Evolutionary conservation across 2,113 vertebrate genomes (phyloP), one percentile per base, ranked within the genome.

Genomic region (Garra rufa): DNA sequence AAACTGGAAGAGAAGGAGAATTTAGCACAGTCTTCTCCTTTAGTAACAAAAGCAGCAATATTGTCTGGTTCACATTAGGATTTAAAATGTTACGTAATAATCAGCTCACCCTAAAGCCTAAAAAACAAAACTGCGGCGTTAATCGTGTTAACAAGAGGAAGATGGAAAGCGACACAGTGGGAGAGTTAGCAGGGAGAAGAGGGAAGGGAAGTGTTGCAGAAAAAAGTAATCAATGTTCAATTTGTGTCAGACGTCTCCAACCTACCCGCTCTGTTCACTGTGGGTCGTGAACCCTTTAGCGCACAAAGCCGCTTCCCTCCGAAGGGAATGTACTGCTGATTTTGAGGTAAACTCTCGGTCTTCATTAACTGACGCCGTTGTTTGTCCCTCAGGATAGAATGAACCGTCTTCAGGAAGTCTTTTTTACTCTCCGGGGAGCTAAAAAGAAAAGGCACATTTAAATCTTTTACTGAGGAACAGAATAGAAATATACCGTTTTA

Each of bases 301-400:
- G 97, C 97, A 87, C 95, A 96, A 38, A 99, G 93, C 76, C 98
- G 95, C 89, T 98, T 98, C 24, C 98, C 98, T 90, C 98, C 97
- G 75, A 99, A 99, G 30, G 98, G 98, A 79, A 98, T 95, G 75
- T 99, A 99, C 90, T 98, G 97, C 94, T 97, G 97, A 89, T 95
- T 96, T 6, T 92, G 95, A 21, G 97, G 97, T 83, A 99, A 93
- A 83, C 96, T 97, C 83, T 99, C 97, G 0, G 97, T 98, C 93
- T 99, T 97, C 10, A 99, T 95, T n/a, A 99, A 95, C 89, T 98
- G 97, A 1, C 98, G 93, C 30, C 98, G 93, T 89, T 98, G 98
- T 88, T 99, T 99, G 76, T 99, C 97, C 14, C 98, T 93, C 48
- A 99, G 93, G 89, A 97, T 95, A 0, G 97, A 98, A 85, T 98